Percentiles rank a stretch among this genome's conserved stretches.
These are phyloP conservation scores for Atrichornis clamosus DNA, from an alignment of 2,113 vertebrate genomes.

Conservation along the genomic window DNA sequence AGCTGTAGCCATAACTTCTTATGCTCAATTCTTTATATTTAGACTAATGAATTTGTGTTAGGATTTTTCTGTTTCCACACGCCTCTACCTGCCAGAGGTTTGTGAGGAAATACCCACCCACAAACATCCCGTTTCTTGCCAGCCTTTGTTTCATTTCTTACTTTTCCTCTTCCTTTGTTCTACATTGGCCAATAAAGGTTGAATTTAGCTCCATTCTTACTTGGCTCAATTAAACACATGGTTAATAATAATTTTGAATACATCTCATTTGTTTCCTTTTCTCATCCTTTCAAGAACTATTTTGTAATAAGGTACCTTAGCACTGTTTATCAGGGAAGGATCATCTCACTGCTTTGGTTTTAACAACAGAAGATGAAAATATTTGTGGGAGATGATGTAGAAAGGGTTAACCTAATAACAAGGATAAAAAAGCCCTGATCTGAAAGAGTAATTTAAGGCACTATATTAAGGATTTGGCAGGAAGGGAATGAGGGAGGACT, in stretches of 20 bases:
- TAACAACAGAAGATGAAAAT: neutral
- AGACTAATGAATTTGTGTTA: neutral
- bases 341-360: neutral
- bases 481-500: neutral
- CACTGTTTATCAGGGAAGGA: neutral
- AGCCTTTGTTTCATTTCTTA: neutral
- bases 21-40: neutral
- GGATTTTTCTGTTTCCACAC: neutral
- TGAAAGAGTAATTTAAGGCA: neutral
- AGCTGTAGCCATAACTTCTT: neutral
- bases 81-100: neutral
- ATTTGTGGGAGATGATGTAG: fast-evolving
- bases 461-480: neutral
- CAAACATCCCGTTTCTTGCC: neutral
- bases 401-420: neutral
- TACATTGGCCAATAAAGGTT: neutral
- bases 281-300: neutral
- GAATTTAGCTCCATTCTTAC: neutral
- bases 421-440: neutral
- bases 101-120: neutral
- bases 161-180: slow-evolving; percentile 17
- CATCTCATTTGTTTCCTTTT: neutral
- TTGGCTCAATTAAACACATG: neutral
- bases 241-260: neutral
- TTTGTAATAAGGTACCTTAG: neutral